Percentiles rank a stretch among this genome's conserved stretches.
These are phyloP conservation scores for Echinometra lucunter DNA, from an alignment of 53 echinoderm and acorn worm genomes.

Conservation along the genomic window DNA sequence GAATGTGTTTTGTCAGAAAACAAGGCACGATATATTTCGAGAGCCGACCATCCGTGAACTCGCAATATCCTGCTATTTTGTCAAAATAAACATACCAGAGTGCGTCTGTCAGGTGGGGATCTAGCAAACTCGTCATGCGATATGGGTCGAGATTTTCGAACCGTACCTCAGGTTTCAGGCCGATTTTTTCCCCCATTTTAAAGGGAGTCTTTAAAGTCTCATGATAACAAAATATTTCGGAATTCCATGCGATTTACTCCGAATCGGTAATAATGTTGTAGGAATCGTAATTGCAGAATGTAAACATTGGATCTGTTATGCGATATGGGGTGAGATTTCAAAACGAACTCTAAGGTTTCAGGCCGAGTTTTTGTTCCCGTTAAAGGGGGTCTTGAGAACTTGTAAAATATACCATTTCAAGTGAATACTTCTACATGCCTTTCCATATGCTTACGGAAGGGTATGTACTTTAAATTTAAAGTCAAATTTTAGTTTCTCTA, in stretches of 20 bases:
- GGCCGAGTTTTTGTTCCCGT: neutral
- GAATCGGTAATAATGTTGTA: too few relatives aligned
- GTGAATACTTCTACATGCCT: neutral
- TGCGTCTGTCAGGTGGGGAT: constrained; percentile 46
- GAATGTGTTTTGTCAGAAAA: constrained; percentile 61
- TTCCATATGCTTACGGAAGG: neutral
- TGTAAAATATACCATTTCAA: too few relatives aligned
- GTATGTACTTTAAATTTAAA: neutral
- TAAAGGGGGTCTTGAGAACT: neutral
- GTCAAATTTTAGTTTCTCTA: neutral
- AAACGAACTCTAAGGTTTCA: neutral
- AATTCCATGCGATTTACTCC: too few relatives aligned
- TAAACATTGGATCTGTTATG: too few relatives aligned
- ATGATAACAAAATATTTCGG: too few relatives aligned
- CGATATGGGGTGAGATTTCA: neutral
- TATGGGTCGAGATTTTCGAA: neutral
- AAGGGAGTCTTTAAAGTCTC: too few relatives aligned
- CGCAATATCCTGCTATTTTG: constrained; percentile 34
- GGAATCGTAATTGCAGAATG: too few relatives aligned
- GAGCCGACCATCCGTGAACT: constrained; percentile 48
- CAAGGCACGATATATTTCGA: constrained; percentile 56
- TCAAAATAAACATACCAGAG: constrained; percentile 58
- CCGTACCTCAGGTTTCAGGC: too few relatives aligned
- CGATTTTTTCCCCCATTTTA: too few relatives aligned
- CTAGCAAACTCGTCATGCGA: constrained; percentile 29